A percentile compares a stretch with the other conserved stretches of the same genome.
Conservation (phyloP, 92 coral and sea anemone genomes). For the Bergia puertoricense region DNA sequence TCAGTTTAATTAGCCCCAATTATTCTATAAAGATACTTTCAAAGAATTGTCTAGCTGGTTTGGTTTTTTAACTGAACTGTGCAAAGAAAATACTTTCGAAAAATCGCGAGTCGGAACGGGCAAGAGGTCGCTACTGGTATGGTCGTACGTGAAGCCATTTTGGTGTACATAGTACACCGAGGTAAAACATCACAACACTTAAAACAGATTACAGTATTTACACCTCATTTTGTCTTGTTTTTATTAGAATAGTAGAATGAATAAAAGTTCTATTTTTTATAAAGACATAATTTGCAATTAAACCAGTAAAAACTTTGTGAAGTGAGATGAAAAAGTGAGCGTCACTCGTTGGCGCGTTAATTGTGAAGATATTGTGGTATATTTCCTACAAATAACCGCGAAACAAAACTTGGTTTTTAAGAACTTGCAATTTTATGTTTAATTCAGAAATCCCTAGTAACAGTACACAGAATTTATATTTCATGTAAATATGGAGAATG, state of each 20-base stretch:
- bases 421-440: neutral
- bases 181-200: neutral
- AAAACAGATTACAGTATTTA: neutral
- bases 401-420: neutral
- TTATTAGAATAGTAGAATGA: neutral
- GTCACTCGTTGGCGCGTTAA: neutral
- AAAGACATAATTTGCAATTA: neutral
- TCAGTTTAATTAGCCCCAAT: neutral
- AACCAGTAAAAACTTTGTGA: neutral
- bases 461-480: neutral
- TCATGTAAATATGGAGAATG: neutral
- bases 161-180: neutral
- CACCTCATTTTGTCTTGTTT: neutral
- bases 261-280: neutral
- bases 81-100: neutral
- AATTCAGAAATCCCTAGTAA: neutral
- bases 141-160: constrained; percentile 3
- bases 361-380: neutral
- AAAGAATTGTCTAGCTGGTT: neutral
- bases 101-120: neutral
- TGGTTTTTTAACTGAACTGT: neutral
- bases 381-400: neutral
- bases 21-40: neutral
- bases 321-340: neutral
- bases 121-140: neutral